phyloP scores from a whole-genome alignment of 2,888 invertebrate species.

The Polydesmus complanatus region DNA sequence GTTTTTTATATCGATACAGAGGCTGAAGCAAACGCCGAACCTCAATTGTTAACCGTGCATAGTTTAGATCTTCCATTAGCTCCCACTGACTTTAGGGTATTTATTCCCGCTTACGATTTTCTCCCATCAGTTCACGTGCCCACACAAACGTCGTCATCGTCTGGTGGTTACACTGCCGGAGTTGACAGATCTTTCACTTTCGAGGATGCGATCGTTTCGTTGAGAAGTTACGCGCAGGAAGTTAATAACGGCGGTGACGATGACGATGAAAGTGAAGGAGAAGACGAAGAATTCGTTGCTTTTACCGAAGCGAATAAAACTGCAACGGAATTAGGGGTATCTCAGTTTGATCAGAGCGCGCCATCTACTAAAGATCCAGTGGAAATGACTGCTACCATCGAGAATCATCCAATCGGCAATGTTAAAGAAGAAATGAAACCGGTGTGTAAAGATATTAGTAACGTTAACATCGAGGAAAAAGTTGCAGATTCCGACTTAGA shows the following conservation, averaged over 20 bases:
- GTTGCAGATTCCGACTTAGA: too few relatives aligned
- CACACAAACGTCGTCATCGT: background rate
- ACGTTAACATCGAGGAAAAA: background rate
- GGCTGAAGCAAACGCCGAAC: constrained; percentile 7
- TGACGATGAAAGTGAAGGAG: background rate
- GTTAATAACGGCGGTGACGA: background rate
- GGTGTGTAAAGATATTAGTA: background rate
- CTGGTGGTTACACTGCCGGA: background rate
- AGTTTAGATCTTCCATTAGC: constrained; percentile 11
- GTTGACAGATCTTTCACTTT: constrained; percentile 2
- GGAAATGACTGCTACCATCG: background rate
- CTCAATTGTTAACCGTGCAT: constrained; percentile 9
- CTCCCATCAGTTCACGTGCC: background rate
- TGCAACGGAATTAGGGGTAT: background rate
- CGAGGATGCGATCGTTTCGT: constrained; percentile 13
- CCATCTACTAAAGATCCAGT: background rate
- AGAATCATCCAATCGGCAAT: background rate
- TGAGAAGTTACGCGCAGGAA: background rate
- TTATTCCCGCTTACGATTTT: constrained; percentile 2
- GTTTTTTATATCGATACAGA: constrained; percentile 13
- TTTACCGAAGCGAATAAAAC: background rate
- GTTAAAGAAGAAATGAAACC: background rate
- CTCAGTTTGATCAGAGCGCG: background rate
- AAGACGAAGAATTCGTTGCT: background rate
- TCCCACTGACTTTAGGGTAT: background rate